Conservation (phyloP, 2,797 vertebrate genomes). For the Centroberyx gerrardi region DNA sequence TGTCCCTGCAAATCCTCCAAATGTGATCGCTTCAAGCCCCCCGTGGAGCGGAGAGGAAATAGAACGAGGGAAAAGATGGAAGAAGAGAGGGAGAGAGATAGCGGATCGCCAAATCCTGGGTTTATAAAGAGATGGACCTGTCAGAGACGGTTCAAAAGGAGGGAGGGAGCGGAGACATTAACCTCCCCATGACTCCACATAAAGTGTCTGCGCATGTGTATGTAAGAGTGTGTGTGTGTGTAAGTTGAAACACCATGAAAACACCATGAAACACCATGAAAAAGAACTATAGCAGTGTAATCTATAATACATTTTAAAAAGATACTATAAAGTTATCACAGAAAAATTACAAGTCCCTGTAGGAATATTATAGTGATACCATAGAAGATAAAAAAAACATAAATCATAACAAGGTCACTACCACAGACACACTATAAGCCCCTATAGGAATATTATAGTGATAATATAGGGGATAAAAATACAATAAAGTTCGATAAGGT, state of each 20-base stretch:
- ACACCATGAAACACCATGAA: no score
- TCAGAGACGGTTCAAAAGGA: conserved; percentile 41
- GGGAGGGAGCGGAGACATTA: conserved; percentile 30
- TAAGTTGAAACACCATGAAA: no score
- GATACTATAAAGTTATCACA: conserved; percentile 6
- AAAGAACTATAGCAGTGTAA: no score
- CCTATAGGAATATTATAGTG: no score
- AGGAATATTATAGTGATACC: no score
- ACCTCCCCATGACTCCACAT: conserved; percentile 41
- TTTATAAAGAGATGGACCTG: conserved; percentile 49
- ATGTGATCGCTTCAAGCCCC: conserved; percentile 35
- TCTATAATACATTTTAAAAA: no score
- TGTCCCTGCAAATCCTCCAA: conserved; percentile 55
- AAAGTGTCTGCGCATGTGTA: neutral
- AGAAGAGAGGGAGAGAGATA: conserved; percentile 38
- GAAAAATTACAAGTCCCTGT: neutral
- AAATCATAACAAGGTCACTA: no score
- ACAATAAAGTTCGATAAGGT: conserved; percentile 26
- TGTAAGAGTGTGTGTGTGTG: no score
- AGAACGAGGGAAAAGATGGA: conserved; percentile 37
- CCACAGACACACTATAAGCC: no score
- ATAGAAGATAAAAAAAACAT: no score
- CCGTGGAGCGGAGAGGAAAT: conserved; percentile 51
- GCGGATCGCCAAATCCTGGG: conserved; percentile 52
- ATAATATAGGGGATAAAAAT: no score